Conservation (phyloP, 2,888 invertebrate species). For the Mystacides longicornis region DNA sequence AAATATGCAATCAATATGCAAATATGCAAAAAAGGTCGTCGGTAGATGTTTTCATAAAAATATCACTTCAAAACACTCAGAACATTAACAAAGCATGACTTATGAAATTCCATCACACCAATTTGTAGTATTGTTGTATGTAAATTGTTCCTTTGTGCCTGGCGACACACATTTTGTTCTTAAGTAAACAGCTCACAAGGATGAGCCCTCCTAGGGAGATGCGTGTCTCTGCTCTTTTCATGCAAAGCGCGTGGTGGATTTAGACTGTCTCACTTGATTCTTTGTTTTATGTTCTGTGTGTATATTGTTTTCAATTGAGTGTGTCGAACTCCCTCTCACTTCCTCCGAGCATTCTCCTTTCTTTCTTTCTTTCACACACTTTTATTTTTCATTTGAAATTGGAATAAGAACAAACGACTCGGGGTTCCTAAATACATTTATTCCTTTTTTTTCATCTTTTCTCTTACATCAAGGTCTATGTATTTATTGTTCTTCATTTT, state of each 20-base stretch:
- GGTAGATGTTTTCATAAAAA: no score
- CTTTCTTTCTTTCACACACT: slow-evolving; percentile 7
- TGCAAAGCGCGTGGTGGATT: slow-evolving; percentile 20
- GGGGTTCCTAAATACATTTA: neutral
- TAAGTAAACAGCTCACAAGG: neutral
- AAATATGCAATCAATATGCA: no score
- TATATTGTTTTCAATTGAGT: slow-evolving; percentile 24
- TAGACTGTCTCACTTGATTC: slow-evolving; percentile 16
- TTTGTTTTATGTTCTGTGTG: slow-evolving; percentile 23
- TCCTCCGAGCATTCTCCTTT: no score
- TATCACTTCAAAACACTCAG: no score
- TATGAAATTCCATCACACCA: neutral
- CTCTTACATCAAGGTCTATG: neutral
- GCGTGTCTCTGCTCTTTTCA: slow-evolving; percentile 19
- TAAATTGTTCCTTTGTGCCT: neutral
- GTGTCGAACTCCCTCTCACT: slow-evolving; percentile 19
- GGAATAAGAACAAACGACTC: neutral
- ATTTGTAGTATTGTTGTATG: neutral
- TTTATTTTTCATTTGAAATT: neutral
- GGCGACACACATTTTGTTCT: neutral
- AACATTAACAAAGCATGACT: neutral
- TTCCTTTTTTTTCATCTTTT: neutral
- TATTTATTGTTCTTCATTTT: neutral
- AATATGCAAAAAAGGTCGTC: no score
- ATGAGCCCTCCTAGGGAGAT: neutral